phyloP scores from a whole-genome alignment of 2,888 invertebrate genomes.

The Actias luna region DNA sequence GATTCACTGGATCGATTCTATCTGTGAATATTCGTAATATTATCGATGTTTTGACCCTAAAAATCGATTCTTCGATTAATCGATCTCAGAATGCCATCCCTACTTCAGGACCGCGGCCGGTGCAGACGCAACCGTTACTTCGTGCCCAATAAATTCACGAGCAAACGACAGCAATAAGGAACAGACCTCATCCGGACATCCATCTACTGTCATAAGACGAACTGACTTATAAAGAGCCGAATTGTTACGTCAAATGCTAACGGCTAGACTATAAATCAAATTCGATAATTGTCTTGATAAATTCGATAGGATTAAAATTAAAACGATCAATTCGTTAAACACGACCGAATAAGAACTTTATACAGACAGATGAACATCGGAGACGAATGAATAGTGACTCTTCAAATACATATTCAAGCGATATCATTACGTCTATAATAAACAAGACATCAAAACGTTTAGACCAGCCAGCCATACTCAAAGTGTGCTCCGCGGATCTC shows the following conservation, averaged over 20 bases:
- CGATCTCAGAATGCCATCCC: too few species aligned
- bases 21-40: too few species aligned
- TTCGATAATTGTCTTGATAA: conserved; percentile 49
- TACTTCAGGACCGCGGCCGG: not conserved
- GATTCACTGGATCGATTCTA: too few species aligned
- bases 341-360: conserved; percentile 54
- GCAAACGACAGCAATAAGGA: conserved; percentile 74
- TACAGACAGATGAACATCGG: conserved; percentile 42
- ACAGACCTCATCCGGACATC: conserved; percentile 60
- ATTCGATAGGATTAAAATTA: conserved; percentile 50
- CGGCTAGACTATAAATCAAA: conserved; percentile 63
- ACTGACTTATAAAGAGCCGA: conserved; percentile 51
- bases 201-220: conserved; percentile 41
- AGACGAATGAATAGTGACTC: conserved; percentile 51
- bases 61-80: too few species aligned
- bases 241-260: conserved; percentile 53
- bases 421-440: conserved; percentile 15
- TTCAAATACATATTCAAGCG: conserved; percentile 48
- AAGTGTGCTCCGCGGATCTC: too few species aligned
- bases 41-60: too few species aligned
- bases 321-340: conserved; percentile 53
- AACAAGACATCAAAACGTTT: not conserved
- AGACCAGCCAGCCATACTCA: too few species aligned
- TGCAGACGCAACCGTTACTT: conserved; percentile 62
- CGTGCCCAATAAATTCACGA: conserved; percentile 76